These are phyloP conservation scores for Oryzias melastigma DNA, from an alignment of 2,113 vertebrate genomes.

Conservation along the genomic window DNA sequence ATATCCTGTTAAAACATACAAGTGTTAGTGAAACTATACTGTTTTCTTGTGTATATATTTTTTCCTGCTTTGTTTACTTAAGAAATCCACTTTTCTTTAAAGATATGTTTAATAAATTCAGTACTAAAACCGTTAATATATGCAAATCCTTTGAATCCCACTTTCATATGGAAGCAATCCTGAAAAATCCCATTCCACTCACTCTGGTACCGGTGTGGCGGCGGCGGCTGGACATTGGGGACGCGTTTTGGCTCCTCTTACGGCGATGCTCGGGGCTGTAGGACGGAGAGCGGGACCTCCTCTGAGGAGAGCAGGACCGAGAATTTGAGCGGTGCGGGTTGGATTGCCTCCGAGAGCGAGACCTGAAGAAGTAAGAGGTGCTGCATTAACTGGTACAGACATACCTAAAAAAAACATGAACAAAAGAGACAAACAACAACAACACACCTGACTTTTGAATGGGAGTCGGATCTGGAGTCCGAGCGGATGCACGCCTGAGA, in stretches of 20 bases:
- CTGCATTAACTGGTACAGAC: not conserved
- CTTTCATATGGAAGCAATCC: not conserved
- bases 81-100: not conserved
- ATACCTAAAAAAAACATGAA: too few relatives aligned
- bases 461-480: slow-evolving; percentile 86
- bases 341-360: slow-evolving; percentile 85
- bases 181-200: slow-evolving; percentile 54
- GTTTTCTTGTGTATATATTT: too few relatives aligned
- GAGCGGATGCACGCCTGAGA: slow-evolving; percentile 87
- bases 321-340: slow-evolving; percentile 85
- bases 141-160: too few relatives aligned
- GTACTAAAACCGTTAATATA: too few relatives aligned
- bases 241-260: slow-evolving; percentile 86
- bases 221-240: slow-evolving; percentile 88
- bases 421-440: too few relatives aligned
- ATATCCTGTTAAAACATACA: too few relatives aligned
- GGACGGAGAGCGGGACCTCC: slow-evolving; percentile 86
- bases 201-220: slow-evolving; percentile 89
- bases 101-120: not conserved
- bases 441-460: slow-evolving; percentile 75
- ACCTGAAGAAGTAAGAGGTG: slow-evolving; percentile 71
- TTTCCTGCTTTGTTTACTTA: too few relatives aligned
- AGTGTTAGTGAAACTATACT: too few relatives aligned
- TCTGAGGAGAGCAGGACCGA: slow-evolving; percentile 84
- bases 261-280: slow-evolving; percentile 86